Percentiles rank a stretch among this genome's conserved stretches.
phyloP scores from a whole-genome alignment of 2,113 vertebrate species.

The Saimiri boliviensis region DNA sequence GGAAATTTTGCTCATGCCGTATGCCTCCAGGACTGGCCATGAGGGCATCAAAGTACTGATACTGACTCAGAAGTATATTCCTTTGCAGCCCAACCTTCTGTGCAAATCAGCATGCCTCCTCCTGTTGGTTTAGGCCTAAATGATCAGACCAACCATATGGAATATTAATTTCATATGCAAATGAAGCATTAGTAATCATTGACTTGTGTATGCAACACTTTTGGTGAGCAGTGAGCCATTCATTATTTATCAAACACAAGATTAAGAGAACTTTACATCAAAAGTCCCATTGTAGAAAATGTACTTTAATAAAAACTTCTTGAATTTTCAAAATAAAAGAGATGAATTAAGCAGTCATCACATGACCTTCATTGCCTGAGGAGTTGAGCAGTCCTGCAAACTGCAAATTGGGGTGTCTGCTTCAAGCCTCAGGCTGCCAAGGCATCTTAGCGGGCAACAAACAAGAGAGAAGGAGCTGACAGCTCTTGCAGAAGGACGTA shows the following conservation, averaged over 20 bases:
- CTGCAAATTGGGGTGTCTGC: neutral
- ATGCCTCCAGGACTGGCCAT: neutral
- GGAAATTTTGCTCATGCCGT: neutral
- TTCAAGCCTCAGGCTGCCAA: conserved; percentile 1
- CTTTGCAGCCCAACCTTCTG: conserved; percentile 25
- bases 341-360: conserved; percentile 32
- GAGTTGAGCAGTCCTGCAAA: conserved; percentile 40
- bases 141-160: neutral
- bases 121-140: conserved; percentile 24
- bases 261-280: conserved; percentile 60
- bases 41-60: neutral
- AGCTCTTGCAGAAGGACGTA: neutral
- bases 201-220: neutral
- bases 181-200: conserved; percentile 58
- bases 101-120: neutral
- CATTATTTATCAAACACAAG: conserved; percentile 64
- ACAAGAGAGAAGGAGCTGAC: neutral
- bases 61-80: neutral
- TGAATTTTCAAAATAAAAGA: conserved; percentile 60
- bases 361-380: conserved; percentile 4
- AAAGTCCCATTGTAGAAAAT: conserved; percentile 55
- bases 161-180: conserved; percentile 64
- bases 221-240: conserved; percentile 38
- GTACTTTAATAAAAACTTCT: conserved; percentile 40
- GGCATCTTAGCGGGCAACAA: neutral